Conservation (phyloP, 2,113 vertebrate species). For the Suricata suricatta region DNA sequence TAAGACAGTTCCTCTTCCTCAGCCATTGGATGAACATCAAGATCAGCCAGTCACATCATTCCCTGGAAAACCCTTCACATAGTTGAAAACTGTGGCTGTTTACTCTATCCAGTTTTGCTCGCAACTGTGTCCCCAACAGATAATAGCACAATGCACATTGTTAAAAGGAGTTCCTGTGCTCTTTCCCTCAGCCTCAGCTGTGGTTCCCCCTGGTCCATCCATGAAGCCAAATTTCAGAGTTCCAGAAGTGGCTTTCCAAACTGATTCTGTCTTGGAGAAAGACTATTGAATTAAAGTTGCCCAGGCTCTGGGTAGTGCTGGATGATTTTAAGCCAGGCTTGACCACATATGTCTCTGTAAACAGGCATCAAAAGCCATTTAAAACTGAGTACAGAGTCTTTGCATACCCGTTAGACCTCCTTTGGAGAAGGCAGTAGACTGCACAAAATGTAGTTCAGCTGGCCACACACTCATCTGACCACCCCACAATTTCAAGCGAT, state of each 20-base stretch:
- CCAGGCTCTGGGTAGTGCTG: not conserved
- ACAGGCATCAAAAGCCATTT: not conserved
- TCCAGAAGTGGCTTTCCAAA: not conserved
- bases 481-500: rapidly evolving
- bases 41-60: not conserved
- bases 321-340: not conserved
- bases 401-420: not conserved
- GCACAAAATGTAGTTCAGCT: not conserved
- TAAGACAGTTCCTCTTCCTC: not conserved
- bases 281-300: not conserved
- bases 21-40: not conserved
- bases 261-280: not conserved
- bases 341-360: not conserved
- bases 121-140: not conserved
- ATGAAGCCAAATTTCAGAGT: not conserved
- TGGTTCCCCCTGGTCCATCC: rapidly evolving
- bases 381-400: not conserved
- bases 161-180: not conserved
- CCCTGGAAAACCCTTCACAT: not conserved
- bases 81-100: not conserved
- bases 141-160: not conserved
- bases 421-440: rapidly evolving
- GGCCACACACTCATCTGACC: not conserved
- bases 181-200: not conserved
- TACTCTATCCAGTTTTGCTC: not conserved